Conservation (phyloP, 2,113 vertebrate genomes). For the Tupaia chinensis region DNA sequence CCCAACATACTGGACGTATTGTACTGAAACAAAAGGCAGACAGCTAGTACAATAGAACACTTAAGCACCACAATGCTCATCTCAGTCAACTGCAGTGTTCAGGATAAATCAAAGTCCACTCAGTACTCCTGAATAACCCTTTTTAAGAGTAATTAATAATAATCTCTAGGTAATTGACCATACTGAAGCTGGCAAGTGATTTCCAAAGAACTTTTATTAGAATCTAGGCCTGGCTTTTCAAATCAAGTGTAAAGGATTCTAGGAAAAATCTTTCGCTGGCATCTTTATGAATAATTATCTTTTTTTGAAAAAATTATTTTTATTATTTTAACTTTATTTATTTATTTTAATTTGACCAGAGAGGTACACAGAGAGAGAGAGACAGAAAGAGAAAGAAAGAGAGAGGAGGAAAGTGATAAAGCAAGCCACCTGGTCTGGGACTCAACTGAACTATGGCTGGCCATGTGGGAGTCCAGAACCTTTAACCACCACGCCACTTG, state of each 20-base stretch:
- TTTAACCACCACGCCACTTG: no score
- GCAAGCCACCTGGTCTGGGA: no score
- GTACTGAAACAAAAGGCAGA: not conserved
- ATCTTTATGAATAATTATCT: constrained; percentile 39
- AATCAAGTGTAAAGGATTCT: not conserved
- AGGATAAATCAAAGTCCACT: not conserved
- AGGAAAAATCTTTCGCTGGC: not conserved
- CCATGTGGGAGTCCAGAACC: no score
- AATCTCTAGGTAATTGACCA: not conserved
- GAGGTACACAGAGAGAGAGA: no score
- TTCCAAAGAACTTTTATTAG: constrained; percentile 28
- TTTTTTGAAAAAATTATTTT: not conserved
- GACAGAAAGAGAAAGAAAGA: no score
- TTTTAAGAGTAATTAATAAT: constrained; percentile 11
- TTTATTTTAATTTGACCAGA: no score
- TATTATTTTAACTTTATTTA: no score
- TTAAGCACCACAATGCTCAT: not conserved
- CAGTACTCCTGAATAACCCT: not conserved
- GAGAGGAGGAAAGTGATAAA: no score
- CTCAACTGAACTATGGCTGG: no score
- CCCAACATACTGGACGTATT: not conserved
- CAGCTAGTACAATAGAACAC: not conserved
- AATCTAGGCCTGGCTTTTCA: constrained; percentile 41
- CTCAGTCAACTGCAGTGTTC: not conserved
- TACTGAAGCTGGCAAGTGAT: not conserved